A percentile compares a stretch with the other conserved stretches of the same genome.
Conservation (phyloP, 1,140 invertebrate genomes). For the Caenorhabditis brenneri region DNA sequence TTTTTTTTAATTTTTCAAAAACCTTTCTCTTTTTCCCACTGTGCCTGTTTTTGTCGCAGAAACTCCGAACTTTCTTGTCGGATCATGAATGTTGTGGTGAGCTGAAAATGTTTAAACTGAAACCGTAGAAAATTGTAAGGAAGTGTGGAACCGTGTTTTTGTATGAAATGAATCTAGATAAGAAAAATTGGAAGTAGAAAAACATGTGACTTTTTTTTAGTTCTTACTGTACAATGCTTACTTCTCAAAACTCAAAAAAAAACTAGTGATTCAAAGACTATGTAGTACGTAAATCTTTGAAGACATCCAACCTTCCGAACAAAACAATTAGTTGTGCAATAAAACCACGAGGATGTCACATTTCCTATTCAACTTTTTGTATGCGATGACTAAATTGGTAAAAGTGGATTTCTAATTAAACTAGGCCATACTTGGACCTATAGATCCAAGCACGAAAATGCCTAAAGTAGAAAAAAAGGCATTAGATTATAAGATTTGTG, state of each 20-base stretch:
- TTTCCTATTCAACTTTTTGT: background rate
- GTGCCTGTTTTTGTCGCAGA: background rate
- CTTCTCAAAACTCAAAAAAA: too few relatives aligned
- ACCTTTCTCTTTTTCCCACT: slow-evolving; percentile 22
- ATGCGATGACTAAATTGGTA: background rate
- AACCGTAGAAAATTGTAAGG: background rate
- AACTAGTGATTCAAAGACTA: too few relatives aligned
- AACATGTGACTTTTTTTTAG: too few relatives aligned
- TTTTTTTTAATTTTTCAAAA: background rate
- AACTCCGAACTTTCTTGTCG: background rate
- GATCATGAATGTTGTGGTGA: background rate
- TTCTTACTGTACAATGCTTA: too few relatives aligned
- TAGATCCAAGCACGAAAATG: background rate
- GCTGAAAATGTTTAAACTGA: background rate
- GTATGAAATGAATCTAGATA: too few relatives aligned
- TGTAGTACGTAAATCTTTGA: too few relatives aligned
- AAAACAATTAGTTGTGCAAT: too few relatives aligned
- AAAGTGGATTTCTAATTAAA: background rate
- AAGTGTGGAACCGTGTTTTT: background rate
- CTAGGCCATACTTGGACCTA: background rate
- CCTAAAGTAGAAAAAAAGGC: background rate
- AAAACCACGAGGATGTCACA: too few relatives aligned
- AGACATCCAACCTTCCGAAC: too few relatives aligned
- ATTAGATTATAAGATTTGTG: background rate
- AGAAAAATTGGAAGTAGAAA: too few relatives aligned